Percentiles rank a stretch among this genome's conserved stretches.
Evolutionary conservation across 2,113 vertebrate species (phyloP).

Genomic region (Tonatia bakeri): DNA sequence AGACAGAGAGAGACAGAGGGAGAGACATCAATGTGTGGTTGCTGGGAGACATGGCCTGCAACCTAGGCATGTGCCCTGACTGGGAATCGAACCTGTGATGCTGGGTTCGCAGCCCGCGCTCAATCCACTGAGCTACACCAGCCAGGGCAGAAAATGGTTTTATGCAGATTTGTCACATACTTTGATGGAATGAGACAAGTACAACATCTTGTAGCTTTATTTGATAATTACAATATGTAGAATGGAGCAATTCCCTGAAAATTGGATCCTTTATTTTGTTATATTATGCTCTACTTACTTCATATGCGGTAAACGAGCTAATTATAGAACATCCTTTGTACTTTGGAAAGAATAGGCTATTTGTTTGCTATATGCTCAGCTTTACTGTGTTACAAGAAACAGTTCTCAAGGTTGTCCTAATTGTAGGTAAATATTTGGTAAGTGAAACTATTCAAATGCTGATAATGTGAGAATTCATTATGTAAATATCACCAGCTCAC

Average conservation of each 20-base stretch:
- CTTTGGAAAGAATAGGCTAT: neutral
- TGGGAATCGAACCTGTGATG: too few relatives aligned
- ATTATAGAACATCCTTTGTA: neutral
- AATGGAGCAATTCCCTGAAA: neutral
- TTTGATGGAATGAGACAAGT: neutral
- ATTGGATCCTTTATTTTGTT: neutral
- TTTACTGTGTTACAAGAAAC: neutral
- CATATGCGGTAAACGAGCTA: neutral
- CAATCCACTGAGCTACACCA: too few relatives aligned
- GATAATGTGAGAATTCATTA: neutral
- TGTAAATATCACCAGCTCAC: neutral
- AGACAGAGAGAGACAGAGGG: too few relatives aligned
- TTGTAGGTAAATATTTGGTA: neutral
- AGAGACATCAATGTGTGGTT: too few relatives aligned
- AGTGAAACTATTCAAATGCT: neutral
- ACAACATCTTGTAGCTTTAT: neutral
- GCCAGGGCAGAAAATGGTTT: conserved; percentile 4
- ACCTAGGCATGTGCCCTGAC: too few relatives aligned
- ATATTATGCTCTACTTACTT: neutral
- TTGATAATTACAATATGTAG: neutral
- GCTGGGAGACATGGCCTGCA: too few relatives aligned
- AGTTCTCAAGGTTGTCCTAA: neutral
- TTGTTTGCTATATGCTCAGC: neutral
- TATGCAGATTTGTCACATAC: neutral
- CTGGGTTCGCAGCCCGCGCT: too few relatives aligned